These are phyloP conservation scores for Ormyrus rosae DNA, from an alignment of 2,888 invertebrate species.

Conservation along the genomic window DNA sequence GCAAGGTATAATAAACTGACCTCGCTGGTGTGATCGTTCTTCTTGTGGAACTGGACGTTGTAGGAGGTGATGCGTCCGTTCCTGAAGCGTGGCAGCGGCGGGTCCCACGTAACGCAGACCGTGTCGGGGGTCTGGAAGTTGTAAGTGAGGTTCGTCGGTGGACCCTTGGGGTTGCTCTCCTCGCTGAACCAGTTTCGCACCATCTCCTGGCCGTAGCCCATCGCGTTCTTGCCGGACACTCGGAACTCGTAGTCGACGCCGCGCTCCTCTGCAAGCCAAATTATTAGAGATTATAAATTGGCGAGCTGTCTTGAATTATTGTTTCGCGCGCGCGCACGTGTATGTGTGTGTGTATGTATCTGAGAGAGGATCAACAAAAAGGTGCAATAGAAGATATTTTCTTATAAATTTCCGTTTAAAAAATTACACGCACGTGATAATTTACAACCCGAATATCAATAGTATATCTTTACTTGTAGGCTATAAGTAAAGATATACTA, in stretches of 20 bases:
- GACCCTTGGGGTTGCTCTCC: conserved; percentile 93
- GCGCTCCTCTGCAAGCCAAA: conserved; percentile 79
- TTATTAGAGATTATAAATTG: no score
- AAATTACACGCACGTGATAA: neutral
- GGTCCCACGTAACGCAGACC: conserved; percentile 92
- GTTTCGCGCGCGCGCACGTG: no score
- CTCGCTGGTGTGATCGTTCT: conserved; percentile 88
- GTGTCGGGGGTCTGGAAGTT: conserved; percentile 95
- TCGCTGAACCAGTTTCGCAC: conserved; percentile 94
- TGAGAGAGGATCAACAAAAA: neutral
- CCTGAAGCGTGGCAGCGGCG: conserved; percentile 89
- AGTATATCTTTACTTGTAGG: no score
- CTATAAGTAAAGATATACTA: no score
- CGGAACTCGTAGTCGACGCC: conserved; percentile 98
- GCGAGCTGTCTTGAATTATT: no score
- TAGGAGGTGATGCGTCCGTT: conserved; percentile 97
- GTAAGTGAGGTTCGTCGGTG: conserved; percentile 89
- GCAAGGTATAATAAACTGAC: conserved; percentile 76
- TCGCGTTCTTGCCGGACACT: conserved; percentile 95
- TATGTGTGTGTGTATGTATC: no score
- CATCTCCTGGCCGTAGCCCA: conserved; percentile 96
- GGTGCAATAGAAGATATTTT: no score
- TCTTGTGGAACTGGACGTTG: conserved; percentile 94
- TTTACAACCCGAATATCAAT: no score
- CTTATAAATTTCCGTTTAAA: neutral